These are phyloP conservation scores for Alces alces DNA, from an alignment of 2,113 vertebrate genomes.

Conservation along the genomic window DNA sequence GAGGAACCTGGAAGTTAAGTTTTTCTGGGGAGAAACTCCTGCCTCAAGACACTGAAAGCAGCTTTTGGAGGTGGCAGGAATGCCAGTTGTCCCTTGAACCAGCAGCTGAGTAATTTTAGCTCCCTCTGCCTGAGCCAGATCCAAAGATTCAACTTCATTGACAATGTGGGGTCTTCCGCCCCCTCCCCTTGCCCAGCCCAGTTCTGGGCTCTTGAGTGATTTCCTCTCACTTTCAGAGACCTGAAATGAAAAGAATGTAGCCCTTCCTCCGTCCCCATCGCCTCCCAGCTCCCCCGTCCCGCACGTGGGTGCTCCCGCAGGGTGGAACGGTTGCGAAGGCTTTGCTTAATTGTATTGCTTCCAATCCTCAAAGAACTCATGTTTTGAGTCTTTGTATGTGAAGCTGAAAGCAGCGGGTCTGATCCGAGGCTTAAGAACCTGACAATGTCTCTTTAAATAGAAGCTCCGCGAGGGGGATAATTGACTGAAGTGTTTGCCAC, in stretches of 20 bases:
- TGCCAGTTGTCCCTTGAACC: neutral
- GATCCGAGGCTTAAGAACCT: slow-evolving; percentile 69
- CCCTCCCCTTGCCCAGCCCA: neutral
- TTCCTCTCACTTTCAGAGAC: slow-evolving; percentile 15
- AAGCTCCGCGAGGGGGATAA: slow-evolving; percentile 71
- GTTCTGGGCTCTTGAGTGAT: neutral
- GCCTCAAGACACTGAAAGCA: neutral
- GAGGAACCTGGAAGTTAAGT: neutral
- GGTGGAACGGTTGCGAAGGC: slow-evolving; percentile 43
- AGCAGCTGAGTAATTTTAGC: neutral
- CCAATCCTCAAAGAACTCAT: slow-evolving; percentile 60
- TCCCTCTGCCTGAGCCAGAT: neutral
- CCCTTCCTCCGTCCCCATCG: neutral
- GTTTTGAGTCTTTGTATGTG: slow-evolving; percentile 61
- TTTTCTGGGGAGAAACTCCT: slow-evolving; percentile 2
- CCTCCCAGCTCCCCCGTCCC: neutral
- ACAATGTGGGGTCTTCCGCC: neutral
- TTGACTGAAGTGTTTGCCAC: slow-evolving; percentile 73
- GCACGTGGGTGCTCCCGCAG: slow-evolving; percentile 61
- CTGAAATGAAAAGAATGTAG: slow-evolving; percentile 37
- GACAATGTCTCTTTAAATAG: slow-evolving; percentile 76
- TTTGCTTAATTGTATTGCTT: slow-evolving; percentile 67
- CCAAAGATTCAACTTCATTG: neutral
- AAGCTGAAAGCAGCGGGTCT: slow-evolving; percentile 70
- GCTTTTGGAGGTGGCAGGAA: neutral